phyloP scores from a whole-genome alignment of 1,140 invertebrate species.

The Rhopalosiphum maidis region DNA sequence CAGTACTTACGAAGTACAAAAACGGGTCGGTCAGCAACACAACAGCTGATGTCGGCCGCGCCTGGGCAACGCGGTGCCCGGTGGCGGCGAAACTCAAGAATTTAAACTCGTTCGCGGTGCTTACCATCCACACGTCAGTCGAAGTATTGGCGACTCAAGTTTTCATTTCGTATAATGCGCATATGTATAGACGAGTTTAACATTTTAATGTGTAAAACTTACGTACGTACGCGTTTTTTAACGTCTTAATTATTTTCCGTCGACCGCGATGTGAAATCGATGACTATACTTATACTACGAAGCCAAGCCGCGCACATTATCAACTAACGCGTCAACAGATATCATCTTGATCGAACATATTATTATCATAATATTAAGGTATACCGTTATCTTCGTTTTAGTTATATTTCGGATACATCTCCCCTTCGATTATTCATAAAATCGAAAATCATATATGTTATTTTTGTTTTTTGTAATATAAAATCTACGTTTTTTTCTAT shows the following conservation, averaged over 20 bases:
- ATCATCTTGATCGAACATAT: not conserved
- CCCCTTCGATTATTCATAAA: not conserved
- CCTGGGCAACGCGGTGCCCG: no score
- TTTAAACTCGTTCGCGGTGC: no score
- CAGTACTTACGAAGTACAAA: no score
- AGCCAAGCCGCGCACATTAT: not conserved
- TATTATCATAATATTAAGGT: not conserved
- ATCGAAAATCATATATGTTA: not conserved
- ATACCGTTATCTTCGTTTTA: not conserved
- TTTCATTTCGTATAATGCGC: not conserved
- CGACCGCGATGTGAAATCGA: not conserved
- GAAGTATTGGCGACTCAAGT: not conserved
- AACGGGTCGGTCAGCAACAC: no score
- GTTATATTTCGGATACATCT: not conserved
- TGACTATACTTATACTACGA: not conserved
- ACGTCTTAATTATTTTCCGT: not conserved
- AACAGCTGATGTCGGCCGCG: no score
- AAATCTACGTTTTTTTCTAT: not conserved
- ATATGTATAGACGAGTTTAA: not conserved
- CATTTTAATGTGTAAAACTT: not conserved
- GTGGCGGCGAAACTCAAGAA: no score
- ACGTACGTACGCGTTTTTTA: not conserved
- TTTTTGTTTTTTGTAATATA: no score
- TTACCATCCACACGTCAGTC: not conserved
- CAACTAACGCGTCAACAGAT: not conserved